Evolutionary conservation across 2,888 invertebrate genomes (phyloP).

Genomic region (Choristoneura rosaceana): DNA sequence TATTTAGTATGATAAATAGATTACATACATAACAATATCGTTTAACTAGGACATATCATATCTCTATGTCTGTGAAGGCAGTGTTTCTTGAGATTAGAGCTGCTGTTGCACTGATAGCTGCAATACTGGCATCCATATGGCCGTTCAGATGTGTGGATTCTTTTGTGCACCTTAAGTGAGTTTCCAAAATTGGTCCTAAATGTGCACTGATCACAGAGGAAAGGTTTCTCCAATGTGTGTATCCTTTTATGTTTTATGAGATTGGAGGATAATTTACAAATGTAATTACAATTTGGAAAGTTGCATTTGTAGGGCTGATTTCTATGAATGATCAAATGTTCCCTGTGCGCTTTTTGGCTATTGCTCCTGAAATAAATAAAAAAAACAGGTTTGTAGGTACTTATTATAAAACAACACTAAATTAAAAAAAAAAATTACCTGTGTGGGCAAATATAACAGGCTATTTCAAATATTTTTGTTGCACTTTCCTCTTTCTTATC

Average conservation of each 20-base stretch:
- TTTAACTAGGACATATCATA: conserved; percentile 20
- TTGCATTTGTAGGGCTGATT: conserved; percentile 78
- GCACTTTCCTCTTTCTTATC: conserved; percentile 9
- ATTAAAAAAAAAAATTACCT: conserved; percentile 16
- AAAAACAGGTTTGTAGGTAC: not conserved
- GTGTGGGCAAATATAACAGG: conserved; percentile 35
- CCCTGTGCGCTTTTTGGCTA: conserved; percentile 72
- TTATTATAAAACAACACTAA: no score
- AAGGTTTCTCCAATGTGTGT: conserved; percentile 77
- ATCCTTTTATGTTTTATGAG: conserved; percentile 77
- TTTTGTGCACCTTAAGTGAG: conserved; percentile 75
- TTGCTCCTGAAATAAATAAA: conserved; percentile 58
- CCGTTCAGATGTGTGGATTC: conserved; percentile 72
- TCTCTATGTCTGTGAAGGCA: conserved; percentile 63
- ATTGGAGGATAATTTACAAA: conserved; percentile 79
- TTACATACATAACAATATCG: not conserved
- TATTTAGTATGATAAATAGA: not conserved
- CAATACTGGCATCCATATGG: conserved; percentile 74
- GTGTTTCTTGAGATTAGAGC: conserved; percentile 81
- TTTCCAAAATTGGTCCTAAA: conserved; percentile 79
- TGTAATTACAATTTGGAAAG: conserved; percentile 82
- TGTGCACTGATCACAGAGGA: conserved; percentile 77
- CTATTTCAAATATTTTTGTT: conserved; percentile 9
- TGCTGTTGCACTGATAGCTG: conserved; percentile 76
- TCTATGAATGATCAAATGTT: conserved; percentile 73